Evolutionary conservation across 2,888 invertebrate species (phyloP).

Genomic region (Cordylochernes scorpioides): DNA sequence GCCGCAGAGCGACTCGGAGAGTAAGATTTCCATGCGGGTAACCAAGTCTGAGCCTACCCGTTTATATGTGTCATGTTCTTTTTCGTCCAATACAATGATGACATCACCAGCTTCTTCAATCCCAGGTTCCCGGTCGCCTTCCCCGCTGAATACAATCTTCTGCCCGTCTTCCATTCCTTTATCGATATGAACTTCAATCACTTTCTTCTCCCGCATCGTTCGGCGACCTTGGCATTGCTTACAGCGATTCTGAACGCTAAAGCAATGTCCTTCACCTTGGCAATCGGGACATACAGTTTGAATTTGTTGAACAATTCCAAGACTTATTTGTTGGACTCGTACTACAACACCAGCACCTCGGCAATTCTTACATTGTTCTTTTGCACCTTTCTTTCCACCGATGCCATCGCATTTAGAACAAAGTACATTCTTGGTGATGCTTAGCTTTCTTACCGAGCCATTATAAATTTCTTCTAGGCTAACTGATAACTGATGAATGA

Average conservation of each 20-base stretch:
- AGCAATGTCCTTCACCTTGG: conserved; percentile 53
- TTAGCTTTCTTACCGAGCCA: conserved; percentile 66
- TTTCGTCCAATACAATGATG: conserved; percentile 77
- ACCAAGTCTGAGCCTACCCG: conserved; percentile 47
- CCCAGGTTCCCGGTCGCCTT: conserved; percentile 87
- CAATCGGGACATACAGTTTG: conserved; percentile 66
- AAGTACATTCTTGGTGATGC: conserved; percentile 74
- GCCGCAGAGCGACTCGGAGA: conserved; percentile 82
- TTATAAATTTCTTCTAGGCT: conserved; percentile 79
- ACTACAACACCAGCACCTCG: conserved; percentile 60
- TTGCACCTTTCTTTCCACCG: conserved; percentile 75
- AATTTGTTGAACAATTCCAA: conserved; percentile 61
- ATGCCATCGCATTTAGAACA: conserved; percentile 83
- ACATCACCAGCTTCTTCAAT: conserved; percentile 82
- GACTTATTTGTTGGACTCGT: conserved; percentile 39
- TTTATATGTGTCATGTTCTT: conserved; percentile 51
- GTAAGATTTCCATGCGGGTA: conserved; percentile 51
- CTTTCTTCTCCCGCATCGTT: conserved; percentile 61
- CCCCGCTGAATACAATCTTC: conserved; percentile 67
- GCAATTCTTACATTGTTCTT: conserved; percentile 64
- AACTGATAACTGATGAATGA: conserved; percentile 69
- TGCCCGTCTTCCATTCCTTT: conserved; percentile 83
- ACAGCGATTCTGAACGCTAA: conserved; percentile 69
- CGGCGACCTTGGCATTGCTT: conserved; percentile 74
- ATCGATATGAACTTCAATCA: conserved; percentile 78